Percentiles rank a stretch among this genome's conserved stretches.
phyloP scores from a whole-genome alignment of 2,888 invertebrate species.

The Lasioglossum morio region DNA sequence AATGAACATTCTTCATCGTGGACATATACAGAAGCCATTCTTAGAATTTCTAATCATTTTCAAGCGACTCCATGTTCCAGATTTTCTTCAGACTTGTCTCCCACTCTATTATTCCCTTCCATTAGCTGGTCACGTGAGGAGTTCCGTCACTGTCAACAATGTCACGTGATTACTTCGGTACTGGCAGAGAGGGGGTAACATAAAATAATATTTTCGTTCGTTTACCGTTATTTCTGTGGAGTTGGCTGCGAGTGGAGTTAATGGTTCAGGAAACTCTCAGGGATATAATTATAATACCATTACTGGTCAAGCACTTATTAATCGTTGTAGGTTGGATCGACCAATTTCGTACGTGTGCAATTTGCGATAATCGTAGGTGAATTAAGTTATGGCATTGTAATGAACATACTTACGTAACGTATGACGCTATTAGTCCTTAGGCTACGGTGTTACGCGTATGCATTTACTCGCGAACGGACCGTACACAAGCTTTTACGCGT shows the following conservation, averaged over 20 bases:
- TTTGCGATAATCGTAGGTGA: conserved; percentile 42
- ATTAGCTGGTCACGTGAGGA: too few relatives aligned
- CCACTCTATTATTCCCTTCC: too few relatives aligned
- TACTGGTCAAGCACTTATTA: conserved; percentile 45
- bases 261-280: conserved; percentile 13
- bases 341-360: conserved; percentile 48
- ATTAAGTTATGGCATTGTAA: conserved; percentile 41
- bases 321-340: conserved; percentile 33
- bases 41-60: background rate
- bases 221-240: background rate
- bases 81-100: too few relatives aligned
- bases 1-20: background rate
- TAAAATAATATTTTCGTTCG: background rate
- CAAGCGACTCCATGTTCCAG: too few relatives aligned
- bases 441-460: conserved; percentile 8
- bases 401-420: conserved; percentile 43
- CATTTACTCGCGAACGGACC: background rate
- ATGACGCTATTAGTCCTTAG: conserved; percentile 39
- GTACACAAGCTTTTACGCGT: background rate
- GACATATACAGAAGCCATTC: background rate
- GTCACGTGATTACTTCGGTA: too few relatives aligned
- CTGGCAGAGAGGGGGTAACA: too few relatives aligned
- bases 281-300: conserved; percentile 43
- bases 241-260: background rate
- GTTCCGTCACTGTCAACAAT: too few relatives aligned